Conservation (phyloP, 1,140 invertebrate genomes). For the Temnothorax longispinosus region DNA sequence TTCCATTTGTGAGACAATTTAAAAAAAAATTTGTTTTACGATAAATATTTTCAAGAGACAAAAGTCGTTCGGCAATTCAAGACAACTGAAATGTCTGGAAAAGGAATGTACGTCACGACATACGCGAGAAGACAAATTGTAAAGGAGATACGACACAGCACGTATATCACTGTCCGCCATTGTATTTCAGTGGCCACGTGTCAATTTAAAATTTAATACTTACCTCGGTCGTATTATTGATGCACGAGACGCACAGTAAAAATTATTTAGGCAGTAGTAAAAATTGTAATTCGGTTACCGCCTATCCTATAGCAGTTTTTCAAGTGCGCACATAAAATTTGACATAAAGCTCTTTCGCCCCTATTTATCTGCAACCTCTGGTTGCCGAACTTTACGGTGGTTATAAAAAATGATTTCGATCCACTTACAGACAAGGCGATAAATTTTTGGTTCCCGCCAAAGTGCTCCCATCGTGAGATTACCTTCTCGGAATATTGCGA, state of each 20-base stretch:
- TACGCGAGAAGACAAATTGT: conserved; percentile 52
- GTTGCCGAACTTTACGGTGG: conserved; percentile 64
- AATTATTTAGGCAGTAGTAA: conserved; percentile 57
- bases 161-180: conserved; percentile 59
- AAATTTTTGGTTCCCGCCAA: conserved; percentile 53
- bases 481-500: conserved; percentile 45
- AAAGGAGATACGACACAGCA: conserved; percentile 34
- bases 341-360: conserved; percentile 31
- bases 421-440: conserved; percentile 62
- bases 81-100: conserved; percentile 24
- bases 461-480: conserved; percentile 60
- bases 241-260: conserved; percentile 15
- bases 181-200: conserved; percentile 43
- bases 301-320: conserved; percentile 28
- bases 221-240: neutral
- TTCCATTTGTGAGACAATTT: neutral
- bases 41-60: conserved; percentile 17
- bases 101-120: conserved; percentile 18
- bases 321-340: conserved; percentile 56
- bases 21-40: conserved; percentile 17
- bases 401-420: conserved; percentile 74
- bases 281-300: conserved; percentile 51
- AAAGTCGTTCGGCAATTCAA: conserved; percentile 41
- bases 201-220: conserved; percentile 60
- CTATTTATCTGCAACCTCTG: conserved; percentile 59